These are phyloP conservation scores for Polylopha cassiicola DNA, from an alignment of 2,888 invertebrate species.

Conservation along the genomic window DNA sequence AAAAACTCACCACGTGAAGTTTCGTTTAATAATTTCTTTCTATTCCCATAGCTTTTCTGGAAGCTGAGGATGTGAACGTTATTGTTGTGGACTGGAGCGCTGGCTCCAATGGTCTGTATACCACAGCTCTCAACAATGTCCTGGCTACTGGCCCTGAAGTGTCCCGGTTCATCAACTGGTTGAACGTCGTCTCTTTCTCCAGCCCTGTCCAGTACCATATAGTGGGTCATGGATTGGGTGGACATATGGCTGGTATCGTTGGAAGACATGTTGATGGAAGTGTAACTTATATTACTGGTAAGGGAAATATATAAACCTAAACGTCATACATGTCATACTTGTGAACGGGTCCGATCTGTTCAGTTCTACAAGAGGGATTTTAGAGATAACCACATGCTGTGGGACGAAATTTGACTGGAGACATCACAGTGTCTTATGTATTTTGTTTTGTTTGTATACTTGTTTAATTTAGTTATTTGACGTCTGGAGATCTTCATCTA, in stretches of 20 bases:
- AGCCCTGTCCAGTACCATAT: slow-evolving; percentile 44
- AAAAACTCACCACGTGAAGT: no score
- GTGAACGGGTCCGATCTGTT: no score
- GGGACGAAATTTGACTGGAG: no score
- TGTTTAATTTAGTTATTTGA: no score
- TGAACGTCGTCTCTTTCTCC: slow-evolving; percentile 39
- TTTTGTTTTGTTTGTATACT: no score
- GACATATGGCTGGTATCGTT: slow-evolving; percentile 53
- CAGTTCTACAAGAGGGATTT: no score
- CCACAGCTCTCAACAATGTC: slow-evolving; percentile 41
- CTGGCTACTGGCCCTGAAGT: slow-evolving; percentile 45
- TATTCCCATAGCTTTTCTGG: slow-evolving; percentile 52
- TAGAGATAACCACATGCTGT: no score
- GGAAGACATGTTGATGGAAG: slow-evolving; percentile 45
- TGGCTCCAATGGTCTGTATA: slow-evolving; percentile 39
- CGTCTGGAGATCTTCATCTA: no score
- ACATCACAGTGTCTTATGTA: no score
- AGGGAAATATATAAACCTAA: slow-evolving; percentile 12
- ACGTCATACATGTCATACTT: background rate
- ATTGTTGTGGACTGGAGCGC: slow-evolving; percentile 58
- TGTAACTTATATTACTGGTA: slow-evolving; percentile 53
- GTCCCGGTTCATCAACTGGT: slow-evolving; percentile 49
- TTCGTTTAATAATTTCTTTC: no score
- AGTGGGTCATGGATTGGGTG: slow-evolving; percentile 54
- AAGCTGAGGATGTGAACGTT: slow-evolving; percentile 52